Evolutionary conservation across 2,888 invertebrate genomes (phyloP).

Genomic region (Cosmia trapezina): DNA sequence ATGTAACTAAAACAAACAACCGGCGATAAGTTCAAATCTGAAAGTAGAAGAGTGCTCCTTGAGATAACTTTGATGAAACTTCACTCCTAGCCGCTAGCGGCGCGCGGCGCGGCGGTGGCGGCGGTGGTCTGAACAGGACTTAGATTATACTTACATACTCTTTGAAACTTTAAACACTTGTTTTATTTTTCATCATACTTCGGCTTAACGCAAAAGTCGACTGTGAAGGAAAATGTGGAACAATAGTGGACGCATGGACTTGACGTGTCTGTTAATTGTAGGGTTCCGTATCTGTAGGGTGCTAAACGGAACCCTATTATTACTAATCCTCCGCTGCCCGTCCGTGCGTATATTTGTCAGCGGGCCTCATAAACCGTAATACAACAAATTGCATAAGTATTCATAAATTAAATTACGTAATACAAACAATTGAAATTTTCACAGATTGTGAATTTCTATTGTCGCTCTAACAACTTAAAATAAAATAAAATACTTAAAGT

Average conservation of each 20-base stretch:
- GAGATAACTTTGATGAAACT: constrained; percentile 47
- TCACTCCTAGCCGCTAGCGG: neutral
- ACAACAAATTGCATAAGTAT: no score
- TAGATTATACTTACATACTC: constrained; percentile 18
- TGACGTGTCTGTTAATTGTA: neutral
- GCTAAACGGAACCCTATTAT: no score
- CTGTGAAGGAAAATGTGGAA: neutral
- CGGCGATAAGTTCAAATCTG: constrained; percentile 2
- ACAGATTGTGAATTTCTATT: no score
- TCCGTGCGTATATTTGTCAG: no score
- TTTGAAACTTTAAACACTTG: constrained; percentile 32
- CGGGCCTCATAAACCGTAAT: no score
- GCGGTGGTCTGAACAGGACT: constrained; percentile 5
- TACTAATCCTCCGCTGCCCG: no score
- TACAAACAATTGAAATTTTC: no score
- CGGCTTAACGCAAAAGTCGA: constrained; percentile 14
- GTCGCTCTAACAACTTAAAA: no score
- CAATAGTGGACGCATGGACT: neutral
- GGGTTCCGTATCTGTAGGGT: no score
- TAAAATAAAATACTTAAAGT: no score
- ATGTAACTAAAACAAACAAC: constrained; percentile 19
- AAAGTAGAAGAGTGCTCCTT: constrained; percentile 29
- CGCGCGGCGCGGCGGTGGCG: no score
- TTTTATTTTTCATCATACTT: constrained; percentile 40
- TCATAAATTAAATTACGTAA: no score